These are phyloP conservation scores for Alouatta palliata DNA, from an alignment of 2,113 vertebrate species.

Conservation along the genomic window DNA sequence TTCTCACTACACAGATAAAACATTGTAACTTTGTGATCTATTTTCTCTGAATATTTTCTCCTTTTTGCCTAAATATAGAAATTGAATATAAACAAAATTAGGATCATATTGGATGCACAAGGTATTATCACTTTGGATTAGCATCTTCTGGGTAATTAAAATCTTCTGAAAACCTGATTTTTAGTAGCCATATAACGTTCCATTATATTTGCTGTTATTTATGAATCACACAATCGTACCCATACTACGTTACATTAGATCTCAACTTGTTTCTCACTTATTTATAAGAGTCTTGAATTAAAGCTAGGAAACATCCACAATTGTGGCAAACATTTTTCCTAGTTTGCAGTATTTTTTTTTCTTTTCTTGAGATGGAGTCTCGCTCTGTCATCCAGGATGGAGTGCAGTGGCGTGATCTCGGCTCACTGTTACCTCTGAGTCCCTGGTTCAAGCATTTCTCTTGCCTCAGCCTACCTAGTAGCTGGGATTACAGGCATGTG, in stretches of 20 bases:
- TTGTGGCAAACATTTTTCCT: not conserved
- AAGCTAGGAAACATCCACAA: not conserved
- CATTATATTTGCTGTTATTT: not conserved
- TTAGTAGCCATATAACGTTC: not conserved
- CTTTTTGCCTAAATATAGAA: not conserved
- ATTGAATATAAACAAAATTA: not conserved
- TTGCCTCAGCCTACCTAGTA: too few relatives aligned
- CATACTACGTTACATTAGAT: not conserved
- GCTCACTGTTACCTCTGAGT: too few relatives aligned
- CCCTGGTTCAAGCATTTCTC: too few relatives aligned
- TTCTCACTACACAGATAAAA: not conserved
- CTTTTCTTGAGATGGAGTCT: too few relatives aligned
- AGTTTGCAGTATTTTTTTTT: not conserved
- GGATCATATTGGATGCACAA: not conserved
- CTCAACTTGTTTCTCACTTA: not conserved
- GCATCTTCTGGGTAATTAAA: not conserved
- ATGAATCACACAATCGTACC: not conserved
- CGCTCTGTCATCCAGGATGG: too few relatives aligned
- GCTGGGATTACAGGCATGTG: too few relatives aligned
- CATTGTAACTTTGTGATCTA: not conserved
- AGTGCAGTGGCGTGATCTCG: too few relatives aligned
- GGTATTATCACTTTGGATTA: not conserved
- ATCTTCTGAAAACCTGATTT: conserved; percentile 23
- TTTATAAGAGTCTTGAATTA: not conserved
- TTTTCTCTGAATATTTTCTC: not conserved